These are phyloP conservation scores for Drosophila prosaltans DNA, from an alignment of 1,140 invertebrate species.

Conservation along the genomic window DNA sequence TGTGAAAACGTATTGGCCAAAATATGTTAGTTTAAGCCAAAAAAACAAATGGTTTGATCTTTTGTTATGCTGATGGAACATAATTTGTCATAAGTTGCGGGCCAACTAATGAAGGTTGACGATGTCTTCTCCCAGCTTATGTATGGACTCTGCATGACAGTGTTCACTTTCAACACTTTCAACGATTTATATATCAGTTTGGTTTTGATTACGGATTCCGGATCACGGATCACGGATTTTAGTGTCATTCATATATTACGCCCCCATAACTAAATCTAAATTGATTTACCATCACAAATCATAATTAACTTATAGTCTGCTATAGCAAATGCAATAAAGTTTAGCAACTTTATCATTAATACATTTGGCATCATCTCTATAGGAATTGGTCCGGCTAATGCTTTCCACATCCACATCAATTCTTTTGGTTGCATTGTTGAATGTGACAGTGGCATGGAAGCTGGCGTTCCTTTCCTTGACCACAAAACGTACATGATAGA, in stretches of 20 bases:
- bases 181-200: slow-evolving; percentile 19
- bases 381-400: background rate
- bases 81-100: slow-evolving; percentile 63
- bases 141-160: slow-evolving; percentile 84
- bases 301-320: slow-evolving; percentile 4
- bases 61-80: slow-evolving; percentile 60
- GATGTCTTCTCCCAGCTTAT: slow-evolving; percentile 28
- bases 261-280: background rate
- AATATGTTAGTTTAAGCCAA: slow-evolving; percentile 41
- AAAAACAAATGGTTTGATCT: slow-evolving; percentile 66
- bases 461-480: background rate
- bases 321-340: background rate
- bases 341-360: background rate
- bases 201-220: background rate
- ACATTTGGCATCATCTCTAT: slow-evolving; percentile 1
- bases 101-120: slow-evolving; percentile 46
- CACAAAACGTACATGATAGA: background rate
- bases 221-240: no score
- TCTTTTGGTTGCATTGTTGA: background rate
- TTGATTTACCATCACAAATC: background rate
- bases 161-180: slow-evolving; percentile 55
- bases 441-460: background rate
- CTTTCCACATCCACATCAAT: background rate
- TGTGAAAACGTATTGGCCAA: slow-evolving; percentile 69
- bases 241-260: background rate